Evolutionary conservation across 92 coral and sea anemone species (phyloP), one percentile per base, ranked within the genome.

Genomic region (Zoanthus gigantus): DNA sequence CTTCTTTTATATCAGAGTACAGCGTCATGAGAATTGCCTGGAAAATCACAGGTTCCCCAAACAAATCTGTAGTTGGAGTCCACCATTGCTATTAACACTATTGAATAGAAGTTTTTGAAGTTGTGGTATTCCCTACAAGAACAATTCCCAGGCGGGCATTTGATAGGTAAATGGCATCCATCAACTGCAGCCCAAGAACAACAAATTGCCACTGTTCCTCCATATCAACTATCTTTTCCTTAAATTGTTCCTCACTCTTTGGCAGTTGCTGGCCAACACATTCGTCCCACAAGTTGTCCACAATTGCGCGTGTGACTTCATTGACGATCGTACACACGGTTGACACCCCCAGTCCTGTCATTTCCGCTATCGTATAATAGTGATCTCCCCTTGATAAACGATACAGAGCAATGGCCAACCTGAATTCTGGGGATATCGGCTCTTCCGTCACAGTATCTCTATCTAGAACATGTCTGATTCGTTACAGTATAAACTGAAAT

Each of bases 31-130:
- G 56, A 50, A 50, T 50, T 89, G 5, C 92, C 92, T n/a, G 94
- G 94, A 60, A 89, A 92, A 31, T 90, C 90, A 85, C 88, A 79
- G 72, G 87, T 84, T 66, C 85, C 92, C 94, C 94, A 92, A 5
- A 85, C 71, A 86, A 92, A 89, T 44, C 92, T 68, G 71, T 85
- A 92, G n/a, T 81, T 78, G 52, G 94, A 54, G 77, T 92, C 94
- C 37, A 88, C 94, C 86, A 91, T 68, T 32, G 86, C 94, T 92
- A 84, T 92, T 45, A 83, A 52, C 13, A 92, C 89, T 17, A 92
- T 81, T 6, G 92, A 88, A 78, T 92, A 84, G 65, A 84, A 78
- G 72, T 79, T 89, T 42, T 92, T 91, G 48, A 92, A 89, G 79
- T 92, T 92, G 82, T 92, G 92, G 60, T 92, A 92, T 77, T 92